Conservation (phyloP, 2,113 vertebrate species). For the human region GRCh38 chr7:18070001-18070500, state of each 20-base stretch:
- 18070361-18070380: not conserved
- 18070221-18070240: not conserved
- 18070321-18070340: not conserved
- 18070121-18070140: not conserved
- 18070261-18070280: not conserved
- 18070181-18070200: not conserved
- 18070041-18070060: conserved; percentile 4
- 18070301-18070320: not conserved
- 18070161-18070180: not conserved
- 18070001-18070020: not conserved
- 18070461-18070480: not conserved
- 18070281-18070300: not conserved
- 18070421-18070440: not conserved
- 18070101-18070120: not conserved
- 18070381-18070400: not conserved
- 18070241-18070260: not conserved
- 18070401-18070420: not conserved
- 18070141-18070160: not conserved
- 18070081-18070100: not conserved
- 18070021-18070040: not conserved
- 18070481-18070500: too few species aligned
- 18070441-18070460: not conserved
- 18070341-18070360: not conserved
- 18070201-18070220: not conserved
- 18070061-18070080: not conserved